Evolutionary conservation across 2,888 invertebrate genomes (phyloP).

Genomic region (Cloeon dipterum): DNA sequence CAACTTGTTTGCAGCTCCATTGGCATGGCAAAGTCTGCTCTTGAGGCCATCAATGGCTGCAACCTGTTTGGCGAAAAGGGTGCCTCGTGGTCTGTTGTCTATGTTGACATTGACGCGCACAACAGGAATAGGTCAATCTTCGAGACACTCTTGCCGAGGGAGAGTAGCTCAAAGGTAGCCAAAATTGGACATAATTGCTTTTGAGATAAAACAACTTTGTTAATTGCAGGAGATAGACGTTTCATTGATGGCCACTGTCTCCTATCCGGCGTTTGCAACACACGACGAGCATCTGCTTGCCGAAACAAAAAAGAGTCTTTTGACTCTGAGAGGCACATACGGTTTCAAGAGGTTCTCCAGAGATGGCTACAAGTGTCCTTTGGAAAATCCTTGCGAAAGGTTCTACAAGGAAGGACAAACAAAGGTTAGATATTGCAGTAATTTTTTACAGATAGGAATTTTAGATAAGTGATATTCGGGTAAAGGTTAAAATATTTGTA

Average conservation of each 20-base stretch:
- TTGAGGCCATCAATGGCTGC: constrained; percentile 96
- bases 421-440: too few relatives aligned
- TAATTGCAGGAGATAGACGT: constrained; percentile 66
- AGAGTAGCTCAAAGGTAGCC: constrained; percentile 97
- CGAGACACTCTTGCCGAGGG: constrained; percentile 89
- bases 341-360: constrained; percentile 87
- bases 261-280: constrained; percentile 95
- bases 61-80: constrained; percentile 95
- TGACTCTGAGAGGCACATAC: constrained; percentile 62
- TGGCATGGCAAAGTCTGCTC: constrained; percentile 81
- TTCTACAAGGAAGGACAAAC: constrained; percentile 82
- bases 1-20: constrained; percentile 13
- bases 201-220: neutral
- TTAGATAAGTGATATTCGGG: too few relatives aligned
- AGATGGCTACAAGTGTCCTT: constrained; percentile 76
- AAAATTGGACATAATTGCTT: constrained; percentile 3
- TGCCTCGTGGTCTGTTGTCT: constrained; percentile 94
- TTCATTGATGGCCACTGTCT: constrained; percentile 75
- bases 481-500: too few relatives aligned
- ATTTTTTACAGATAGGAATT: too few relatives aligned
- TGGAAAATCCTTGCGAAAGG: constrained; percentile 56
- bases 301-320: constrained; percentile 65
- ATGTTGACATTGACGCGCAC: constrained; percentile 98
- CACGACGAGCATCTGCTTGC: constrained; percentile 80
- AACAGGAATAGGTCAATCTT: constrained; percentile 97